Evolutionary conservation across 2,888 invertebrate species (phyloP).

Genomic region (Drosophila aldrichi): DNA sequence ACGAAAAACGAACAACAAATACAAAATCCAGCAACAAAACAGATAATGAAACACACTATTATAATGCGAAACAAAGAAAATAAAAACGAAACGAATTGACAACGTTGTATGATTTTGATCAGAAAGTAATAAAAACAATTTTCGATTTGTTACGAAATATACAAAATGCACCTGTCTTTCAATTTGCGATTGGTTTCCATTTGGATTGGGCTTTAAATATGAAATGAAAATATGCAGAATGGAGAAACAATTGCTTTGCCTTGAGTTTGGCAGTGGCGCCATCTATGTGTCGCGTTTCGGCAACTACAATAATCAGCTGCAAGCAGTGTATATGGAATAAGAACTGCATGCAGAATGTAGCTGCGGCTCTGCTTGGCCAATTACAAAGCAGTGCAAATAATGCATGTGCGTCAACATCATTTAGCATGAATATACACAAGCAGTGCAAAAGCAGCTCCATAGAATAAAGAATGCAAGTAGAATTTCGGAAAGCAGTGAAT

Average conservation of each 20-base stretch:
- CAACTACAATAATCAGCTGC: not conserved
- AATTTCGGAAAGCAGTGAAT: too few relatives aligned
- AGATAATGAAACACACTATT: constrained; percentile 67
- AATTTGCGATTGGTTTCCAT: not conserved
- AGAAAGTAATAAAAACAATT: constrained; percentile 82
- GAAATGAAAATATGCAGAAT: not conserved
- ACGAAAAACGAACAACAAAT: constrained; percentile 45
- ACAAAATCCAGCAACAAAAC: constrained; percentile 51
- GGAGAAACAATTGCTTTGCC: too few relatives aligned
- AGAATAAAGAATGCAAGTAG: too few relatives aligned
- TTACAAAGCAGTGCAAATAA: too few relatives aligned
- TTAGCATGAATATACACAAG: not conserved
- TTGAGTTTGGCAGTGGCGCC: constrained; percentile 3
- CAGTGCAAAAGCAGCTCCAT: not conserved
- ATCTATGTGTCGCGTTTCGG: constrained; percentile 1
- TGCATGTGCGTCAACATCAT: not conserved
- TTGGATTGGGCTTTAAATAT: not conserved
- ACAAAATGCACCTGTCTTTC: constrained; percentile 52
- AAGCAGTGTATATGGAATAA: too few relatives aligned
- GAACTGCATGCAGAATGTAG: not conserved
- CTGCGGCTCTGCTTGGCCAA: too few relatives aligned
- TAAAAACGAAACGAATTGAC: constrained; percentile 80
- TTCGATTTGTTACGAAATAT: constrained; percentile 80
- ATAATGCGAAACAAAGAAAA: constrained; percentile 51
- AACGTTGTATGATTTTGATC: constrained; percentile 85